Evolutionary conservation across 37 sponge, comb jelly and placozoan species (phyloP), one percentile per base, ranked within the genome.

Genomic region (Aphrocallistes beatrix): DNA sequence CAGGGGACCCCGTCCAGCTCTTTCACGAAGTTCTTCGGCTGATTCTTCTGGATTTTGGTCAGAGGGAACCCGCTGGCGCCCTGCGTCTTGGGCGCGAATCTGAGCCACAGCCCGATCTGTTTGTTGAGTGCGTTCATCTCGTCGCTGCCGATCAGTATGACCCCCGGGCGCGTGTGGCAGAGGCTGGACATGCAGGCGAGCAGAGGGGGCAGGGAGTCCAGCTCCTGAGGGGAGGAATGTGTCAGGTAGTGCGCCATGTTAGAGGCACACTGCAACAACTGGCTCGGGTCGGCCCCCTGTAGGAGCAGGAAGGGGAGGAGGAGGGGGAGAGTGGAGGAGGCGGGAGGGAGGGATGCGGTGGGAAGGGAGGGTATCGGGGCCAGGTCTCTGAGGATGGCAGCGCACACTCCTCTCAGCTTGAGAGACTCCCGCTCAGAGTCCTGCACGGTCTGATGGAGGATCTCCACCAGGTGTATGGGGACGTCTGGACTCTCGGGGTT

Each of bases 321-420:
- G 32, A 60, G 75, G 34, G 75, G 75, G 75, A 60, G 75, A 30
- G 75, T 60, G 34, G 17, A 19, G 3, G 75, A 6, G 75, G 10
- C 75, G 6, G 75, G 21, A 13, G 75, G 21, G 8, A 60, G 75
- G 75, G 75, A 30, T 3, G 3, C 75, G 34, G 75, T 19, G 3
- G 75, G 75, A 6, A 60, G 75, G 8, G 75, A 60, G 34, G 75
- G 75, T 19, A 60, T 13, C 8, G 75, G 75, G 3, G 75, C 75
- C 34, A 60, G 34, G 34, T 60, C 75, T 60, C 75, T 60, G 75
- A 60, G 75, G 34, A 60, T 60, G 3, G 75, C 75, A 60, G 75
- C 75, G n/a, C 75, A 60, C 34, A 60, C 6, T 30, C 75, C 10
- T 13, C 75, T 60, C 75, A 60, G 75, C 21, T 60, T 60, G 75